Percentiles rank a stretch among this genome's conserved stretches.
These are phyloP conservation scores for Crenuchus spilurus DNA, from an alignment of 2,797 vertebrate genomes.

Conservation along the genomic window DNA sequence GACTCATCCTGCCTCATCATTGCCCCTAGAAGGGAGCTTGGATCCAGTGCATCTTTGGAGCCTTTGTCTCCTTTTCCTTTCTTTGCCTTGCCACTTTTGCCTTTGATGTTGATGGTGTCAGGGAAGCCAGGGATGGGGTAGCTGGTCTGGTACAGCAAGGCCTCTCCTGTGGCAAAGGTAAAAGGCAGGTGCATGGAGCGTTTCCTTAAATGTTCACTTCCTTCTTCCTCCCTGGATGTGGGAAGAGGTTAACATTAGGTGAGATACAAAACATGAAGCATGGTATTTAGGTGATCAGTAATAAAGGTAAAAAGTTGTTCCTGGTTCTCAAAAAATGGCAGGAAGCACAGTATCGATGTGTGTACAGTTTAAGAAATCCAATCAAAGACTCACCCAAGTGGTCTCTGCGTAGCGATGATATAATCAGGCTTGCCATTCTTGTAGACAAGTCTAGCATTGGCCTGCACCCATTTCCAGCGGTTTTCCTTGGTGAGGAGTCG, in stretches of 20 bases:
- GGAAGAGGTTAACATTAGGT: slow-evolving; percentile 20
- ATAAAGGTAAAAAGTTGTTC: no score
- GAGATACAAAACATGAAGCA: neutral
- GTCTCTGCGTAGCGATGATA: slow-evolving; percentile 82
- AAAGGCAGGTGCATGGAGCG: slow-evolving; percentile 83
- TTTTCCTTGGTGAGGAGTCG: slow-evolving; percentile 84
- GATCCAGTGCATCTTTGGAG: slow-evolving; percentile 61
- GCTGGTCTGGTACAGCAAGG: slow-evolving; percentile 80
- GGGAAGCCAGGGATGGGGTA: slow-evolving; percentile 69
- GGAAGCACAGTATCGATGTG: neutral
- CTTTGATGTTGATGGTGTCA: slow-evolving; percentile 62
- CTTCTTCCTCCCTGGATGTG: slow-evolving; percentile 80
- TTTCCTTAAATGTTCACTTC: slow-evolving; percentile 80
- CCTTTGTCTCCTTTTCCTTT: slow-evolving; percentile 69
- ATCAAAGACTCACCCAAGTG: slow-evolving; percentile 77
- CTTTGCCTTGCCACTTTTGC: slow-evolving; percentile 72
- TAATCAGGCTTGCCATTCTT: slow-evolving; percentile 80
- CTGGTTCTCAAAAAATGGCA: neutral
- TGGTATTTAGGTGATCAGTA: no score
- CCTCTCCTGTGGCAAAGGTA: slow-evolving; percentile 82
- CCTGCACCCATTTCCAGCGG: slow-evolving; percentile 85
- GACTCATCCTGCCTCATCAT: slow-evolving; percentile 83
- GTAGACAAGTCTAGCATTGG: slow-evolving; percentile 81
- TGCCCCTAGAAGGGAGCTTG: slow-evolving; percentile 76
- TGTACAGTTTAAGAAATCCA: neutral